These are phyloP conservation scores for Polydrusus tereticollis DNA, from an alignment of 2,888 invertebrate species.

Conservation along the genomic window DNA sequence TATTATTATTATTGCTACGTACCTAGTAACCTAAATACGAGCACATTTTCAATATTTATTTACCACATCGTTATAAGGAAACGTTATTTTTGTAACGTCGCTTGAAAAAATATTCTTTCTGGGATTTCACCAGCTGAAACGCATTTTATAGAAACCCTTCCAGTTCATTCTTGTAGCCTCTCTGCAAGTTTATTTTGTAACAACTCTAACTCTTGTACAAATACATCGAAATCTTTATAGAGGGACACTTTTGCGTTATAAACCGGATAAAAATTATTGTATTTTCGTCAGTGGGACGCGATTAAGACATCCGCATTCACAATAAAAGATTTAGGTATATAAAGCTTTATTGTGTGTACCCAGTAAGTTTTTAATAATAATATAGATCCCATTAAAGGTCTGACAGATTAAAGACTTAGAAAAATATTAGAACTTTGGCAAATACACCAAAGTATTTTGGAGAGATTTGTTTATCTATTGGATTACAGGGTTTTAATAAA, in stretches of 20 bases:
- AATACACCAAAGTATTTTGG: conserved; percentile 20
- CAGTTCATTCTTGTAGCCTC: conserved; percentile 33
- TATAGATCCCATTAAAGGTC: conserved; percentile 10
- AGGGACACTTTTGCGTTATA: conserved; percentile 34
- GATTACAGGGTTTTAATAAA: conserved; percentile 36
- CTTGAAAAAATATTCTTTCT: conserved; percentile 27
- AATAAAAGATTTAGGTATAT: conserved; percentile 27
- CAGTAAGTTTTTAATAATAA: conserved; percentile 31
- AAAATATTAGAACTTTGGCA: conserved; percentile 36
- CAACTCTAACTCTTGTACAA: conserved; percentile 41
- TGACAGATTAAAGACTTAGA: conserved; percentile 27
- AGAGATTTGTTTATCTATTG: conserved; percentile 17
- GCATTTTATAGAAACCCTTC: conserved; percentile 25
- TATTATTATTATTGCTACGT: too few relatives aligned
- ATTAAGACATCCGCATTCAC: conserved; percentile 37
- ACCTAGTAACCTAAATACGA: too few relatives aligned
- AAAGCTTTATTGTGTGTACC: conserved; percentile 1
- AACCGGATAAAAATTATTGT: conserved; percentile 26
- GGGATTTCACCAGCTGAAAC: conserved; percentile 35
- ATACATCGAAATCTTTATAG: conserved; percentile 28
- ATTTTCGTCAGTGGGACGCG: conserved; percentile 21
- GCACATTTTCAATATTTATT: not conserved
- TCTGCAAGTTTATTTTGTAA: conserved; percentile 37
- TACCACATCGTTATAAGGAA: not conserved
- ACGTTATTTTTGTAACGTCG: conserved; percentile 15